These are phyloP conservation scores for Lacerta bilineata DNA, from an alignment of 2,797 vertebrate genomes.

Conservation along the genomic window DNA sequence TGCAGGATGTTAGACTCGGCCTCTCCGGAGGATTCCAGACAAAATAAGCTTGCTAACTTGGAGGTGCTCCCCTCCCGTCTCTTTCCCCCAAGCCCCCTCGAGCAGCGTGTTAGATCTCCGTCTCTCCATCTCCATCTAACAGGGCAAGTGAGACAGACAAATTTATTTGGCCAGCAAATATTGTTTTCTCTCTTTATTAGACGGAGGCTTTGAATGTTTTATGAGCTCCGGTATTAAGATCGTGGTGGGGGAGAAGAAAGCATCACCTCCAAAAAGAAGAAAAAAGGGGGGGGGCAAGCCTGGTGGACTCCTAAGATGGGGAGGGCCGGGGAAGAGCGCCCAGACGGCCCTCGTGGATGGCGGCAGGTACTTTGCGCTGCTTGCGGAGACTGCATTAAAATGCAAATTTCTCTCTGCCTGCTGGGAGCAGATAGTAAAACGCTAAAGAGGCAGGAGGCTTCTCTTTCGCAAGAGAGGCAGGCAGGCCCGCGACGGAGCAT, in stretches of 20 bases:
- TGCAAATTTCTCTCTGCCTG: conserved; percentile 66
- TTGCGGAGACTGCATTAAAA: conserved; percentile 53
- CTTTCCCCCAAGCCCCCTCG: background rate
- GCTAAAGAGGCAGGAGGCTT: conserved; percentile 36
- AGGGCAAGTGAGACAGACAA: background rate
- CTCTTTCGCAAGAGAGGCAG: accelerated
- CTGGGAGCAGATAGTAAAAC: conserved; percentile 66
- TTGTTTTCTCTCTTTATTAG: accelerated
- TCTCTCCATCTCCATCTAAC: background rate
- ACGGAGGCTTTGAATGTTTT: accelerated
- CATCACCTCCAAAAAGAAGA: no score
- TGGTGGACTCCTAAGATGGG: background rate
- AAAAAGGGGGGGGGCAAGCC: background rate
- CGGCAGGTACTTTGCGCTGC: conserved; percentile 40
- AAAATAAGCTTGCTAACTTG: background rate
- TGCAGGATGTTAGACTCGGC: background rate
- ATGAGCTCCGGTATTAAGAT: background rate
- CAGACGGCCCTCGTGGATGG: background rate
- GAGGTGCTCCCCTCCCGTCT: background rate
- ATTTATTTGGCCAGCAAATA: conserved; percentile 25
- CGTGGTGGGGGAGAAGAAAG: background rate
- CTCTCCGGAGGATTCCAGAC: background rate
- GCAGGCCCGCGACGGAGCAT: background rate
- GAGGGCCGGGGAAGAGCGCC: background rate
- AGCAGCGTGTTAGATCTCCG: background rate